A percentile compares a stretch with the other conserved stretches of the same genome.
Evolutionary conservation across 2,797 vertebrate genomes (phyloP).

Genomic region (Nannoperca obscura): DNA sequence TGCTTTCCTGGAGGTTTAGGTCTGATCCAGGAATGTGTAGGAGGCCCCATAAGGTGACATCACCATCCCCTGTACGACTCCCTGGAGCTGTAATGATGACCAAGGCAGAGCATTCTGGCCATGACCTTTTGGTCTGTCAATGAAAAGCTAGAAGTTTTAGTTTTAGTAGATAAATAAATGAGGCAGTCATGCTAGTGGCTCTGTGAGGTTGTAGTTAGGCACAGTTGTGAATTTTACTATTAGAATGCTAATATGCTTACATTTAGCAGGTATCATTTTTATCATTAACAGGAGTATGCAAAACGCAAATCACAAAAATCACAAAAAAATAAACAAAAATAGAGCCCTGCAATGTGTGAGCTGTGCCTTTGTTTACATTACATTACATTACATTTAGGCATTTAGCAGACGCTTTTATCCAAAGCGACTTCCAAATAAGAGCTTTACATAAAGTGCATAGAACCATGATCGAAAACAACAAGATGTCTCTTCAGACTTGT

Average conservation of each 20-base stretch:
- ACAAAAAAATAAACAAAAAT: too few species aligned
- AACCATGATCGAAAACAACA: too few species aligned
- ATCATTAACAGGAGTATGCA: too few species aligned
- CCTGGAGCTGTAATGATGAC: constrained; percentile 57
- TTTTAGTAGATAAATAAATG: constrained; percentile 22
- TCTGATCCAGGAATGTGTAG: constrained; percentile 63
- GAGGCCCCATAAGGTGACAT: constrained; percentile 73
- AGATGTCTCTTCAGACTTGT: too few species aligned
- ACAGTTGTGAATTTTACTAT: background rate
- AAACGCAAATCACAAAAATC: too few species aligned
- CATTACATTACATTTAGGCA: too few species aligned
- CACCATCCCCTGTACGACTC: constrained; percentile 59
- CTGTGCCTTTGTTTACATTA: too few species aligned
- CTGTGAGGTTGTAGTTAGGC: background rate
- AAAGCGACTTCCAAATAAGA: too few species aligned
- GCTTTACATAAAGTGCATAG: too few species aligned
- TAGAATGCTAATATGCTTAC: background rate
- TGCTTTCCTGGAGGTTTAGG: constrained; percentile 54
- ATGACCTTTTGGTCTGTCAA: constrained; percentile 42
- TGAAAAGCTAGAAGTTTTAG: constrained; percentile 35
- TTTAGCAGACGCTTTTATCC: too few species aligned
- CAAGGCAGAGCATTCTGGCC: constrained; percentile 47
- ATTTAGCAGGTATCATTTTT: background rate
- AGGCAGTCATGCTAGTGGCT: background rate
- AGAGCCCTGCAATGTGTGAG: too few species aligned